phyloP scores from a whole-genome alignment of 1,140 invertebrate species.

The Drosophila persimilis region DNA sequence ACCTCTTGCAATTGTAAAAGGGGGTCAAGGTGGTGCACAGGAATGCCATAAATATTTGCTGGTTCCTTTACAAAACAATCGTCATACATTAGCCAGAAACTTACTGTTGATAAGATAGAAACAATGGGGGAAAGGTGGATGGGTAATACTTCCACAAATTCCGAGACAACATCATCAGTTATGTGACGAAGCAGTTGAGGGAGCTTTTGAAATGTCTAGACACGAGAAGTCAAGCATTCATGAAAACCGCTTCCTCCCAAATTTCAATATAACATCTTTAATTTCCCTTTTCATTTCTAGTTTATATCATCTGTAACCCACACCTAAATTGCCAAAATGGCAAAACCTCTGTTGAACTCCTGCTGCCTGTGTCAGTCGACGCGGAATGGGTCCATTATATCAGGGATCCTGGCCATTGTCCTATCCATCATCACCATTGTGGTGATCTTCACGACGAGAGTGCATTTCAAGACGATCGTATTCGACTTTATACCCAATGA shows the following conservation, averaged over 20 bases:
- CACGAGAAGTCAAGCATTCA: too few relatives aligned
- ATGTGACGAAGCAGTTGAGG: too few relatives aligned
- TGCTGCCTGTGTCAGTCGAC: conserved; percentile 88
- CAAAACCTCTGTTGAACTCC: conserved; percentile 80
- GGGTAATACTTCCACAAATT: not conserved
- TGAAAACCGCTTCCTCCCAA: too few relatives aligned
- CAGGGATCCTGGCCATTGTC: conserved; percentile 87
- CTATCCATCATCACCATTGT: conserved; percentile 84
- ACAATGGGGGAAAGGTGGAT: not conserved
- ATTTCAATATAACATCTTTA: not conserved
- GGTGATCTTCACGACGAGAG: conserved; percentile 84
- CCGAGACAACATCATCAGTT: too few relatives aligned
- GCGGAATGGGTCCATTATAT: conserved; percentile 88
- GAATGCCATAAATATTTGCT: conserved; percentile 36
- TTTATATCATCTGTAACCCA: not conserved
- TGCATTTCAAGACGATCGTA: conserved; percentile 87
- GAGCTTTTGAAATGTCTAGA: too few relatives aligned
- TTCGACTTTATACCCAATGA: conserved; percentile 79
- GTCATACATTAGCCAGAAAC: conserved; percentile 8
- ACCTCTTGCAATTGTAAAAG: conserved; percentile 12
- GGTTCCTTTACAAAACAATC: conserved; percentile 14
- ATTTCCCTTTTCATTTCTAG: conserved; percentile 24
- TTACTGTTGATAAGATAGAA: not conserved
- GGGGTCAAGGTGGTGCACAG: conserved; percentile 30
- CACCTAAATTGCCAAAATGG: conserved; percentile 53